Base-by-base conservation (phyloP, 2,888 invertebrate genomes). In the Conchocele bisecta region DNA sequence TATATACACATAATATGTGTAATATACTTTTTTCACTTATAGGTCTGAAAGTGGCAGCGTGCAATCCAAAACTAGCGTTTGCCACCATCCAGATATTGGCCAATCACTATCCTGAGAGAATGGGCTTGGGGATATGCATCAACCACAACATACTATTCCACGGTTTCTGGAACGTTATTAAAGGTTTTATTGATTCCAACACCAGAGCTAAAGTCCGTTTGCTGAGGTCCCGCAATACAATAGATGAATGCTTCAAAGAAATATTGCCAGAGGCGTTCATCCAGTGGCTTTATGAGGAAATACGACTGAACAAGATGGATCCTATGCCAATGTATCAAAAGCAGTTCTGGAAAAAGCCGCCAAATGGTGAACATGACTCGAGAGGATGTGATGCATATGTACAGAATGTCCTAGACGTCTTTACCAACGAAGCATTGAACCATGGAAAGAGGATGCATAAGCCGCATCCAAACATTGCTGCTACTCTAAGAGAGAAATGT, bases 81-180 rank as follows among this genome's bases (percentile, higher is more conserved):
- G 86, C 84, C 6, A 82, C 86, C 17, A 82, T 86, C 11, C 88
- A 88, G 66, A 68, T 88, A 1, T 67, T 90, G 59, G 81, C 89
- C 28, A 87, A 86, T 64, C 87, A 87, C 65, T 90, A 90, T 66
- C 90, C 90, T n/a, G 90, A 90, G 73, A 73, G 88, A n/a, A 85
- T 90, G 11, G 90, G 90, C 5, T 63, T 85, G 46, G 88, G 86
- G 56, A 82, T 89, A 59, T 88, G 87, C 75, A 65, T 90, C 28
- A 90, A 90, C 75, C 89, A 89, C 75, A 89, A 82, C 53, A 67
- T 86, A 0, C 63, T 90, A 13, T 90, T 90, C 73, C 89, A 90
- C 22, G 89, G 87, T 1, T 85, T 90, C 13, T 90, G 89, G 89
- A 83, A 85, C 46, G 90, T 89, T 15, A 86, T 88, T 20, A 88